These are phyloP conservation scores for Corydoras maculifer DNA, from an alignment of 2,113 vertebrate genomes.

Conservation along the genomic window DNA sequence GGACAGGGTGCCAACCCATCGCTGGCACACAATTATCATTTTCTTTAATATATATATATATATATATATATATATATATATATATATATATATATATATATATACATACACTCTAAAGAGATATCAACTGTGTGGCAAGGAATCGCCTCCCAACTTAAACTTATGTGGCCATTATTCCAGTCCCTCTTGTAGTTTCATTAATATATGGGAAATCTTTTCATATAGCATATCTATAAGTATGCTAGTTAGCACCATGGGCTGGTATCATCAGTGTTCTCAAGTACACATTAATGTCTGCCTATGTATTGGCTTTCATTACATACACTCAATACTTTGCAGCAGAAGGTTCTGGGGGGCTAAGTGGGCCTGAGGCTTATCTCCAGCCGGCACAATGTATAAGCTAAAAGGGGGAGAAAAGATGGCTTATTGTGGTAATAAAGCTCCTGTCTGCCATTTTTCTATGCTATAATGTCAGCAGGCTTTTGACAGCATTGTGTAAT, in stretches of 20 bases:
- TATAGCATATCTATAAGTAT: no score
- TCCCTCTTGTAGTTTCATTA: no score
- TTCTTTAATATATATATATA: no score
- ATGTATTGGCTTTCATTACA: background rate
- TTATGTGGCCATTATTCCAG: no score
- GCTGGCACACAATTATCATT: no score
- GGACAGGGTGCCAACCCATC: no score
- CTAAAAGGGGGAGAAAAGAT: constrained; percentile 21
- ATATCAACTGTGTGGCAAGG: no score
- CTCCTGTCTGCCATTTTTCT: constrained; percentile 23
- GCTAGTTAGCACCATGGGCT: background rate
- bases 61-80: no score
- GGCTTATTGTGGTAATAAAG: constrained; percentile 21
- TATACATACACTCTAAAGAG: no score
- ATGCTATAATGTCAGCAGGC: constrained; percentile 28
- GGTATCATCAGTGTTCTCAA: background rate
- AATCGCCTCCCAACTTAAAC: no score
- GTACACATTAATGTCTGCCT: background rate
- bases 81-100: no score
- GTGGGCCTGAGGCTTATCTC: constrained; percentile 18
- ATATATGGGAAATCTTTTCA: no score
- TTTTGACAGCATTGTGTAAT: constrained; percentile 28
- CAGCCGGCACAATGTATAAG: constrained; percentile 23
- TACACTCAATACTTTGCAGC: background rate
- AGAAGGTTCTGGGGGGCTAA: constrained; percentile 6